Evolutionary conservation across 2,888 invertebrate species (phyloP).

Genomic region (Rhingia rostrata): DNA sequence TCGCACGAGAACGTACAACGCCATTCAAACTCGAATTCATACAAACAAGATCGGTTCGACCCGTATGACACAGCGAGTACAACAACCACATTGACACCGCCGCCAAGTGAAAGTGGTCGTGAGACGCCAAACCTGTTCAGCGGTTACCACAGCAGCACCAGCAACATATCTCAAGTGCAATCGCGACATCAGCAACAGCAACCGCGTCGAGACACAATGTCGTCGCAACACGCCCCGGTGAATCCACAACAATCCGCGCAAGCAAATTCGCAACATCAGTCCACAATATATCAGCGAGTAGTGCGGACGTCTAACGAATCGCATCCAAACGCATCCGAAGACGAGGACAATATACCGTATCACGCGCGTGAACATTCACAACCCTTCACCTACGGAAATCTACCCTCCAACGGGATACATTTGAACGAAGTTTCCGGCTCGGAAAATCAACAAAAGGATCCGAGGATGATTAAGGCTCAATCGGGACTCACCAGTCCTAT

Average conservation of each 20-base stretch:
- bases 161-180: constrained; percentile 74
- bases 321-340: constrained; percentile 74
- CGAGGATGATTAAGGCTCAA: constrained; percentile 86
- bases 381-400: constrained; percentile 94
- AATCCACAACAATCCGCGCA: constrained; percentile 41
- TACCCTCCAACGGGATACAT: constrained; percentile 78
- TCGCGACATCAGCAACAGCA: constrained; percentile 62
- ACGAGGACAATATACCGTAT: constrained; percentile 89
- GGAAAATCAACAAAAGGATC: constrained; percentile 63
- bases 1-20: constrained; percentile 64
- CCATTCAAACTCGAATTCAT: constrained; percentile 63
- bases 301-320: constrained; percentile 82
- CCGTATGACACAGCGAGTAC: constrained; percentile 78
- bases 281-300: constrained; percentile 82
- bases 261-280: constrained; percentile 78
- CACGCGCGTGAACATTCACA: constrained; percentile 95
- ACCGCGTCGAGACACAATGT: constrained; percentile 50
- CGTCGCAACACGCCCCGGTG: constrained; percentile 63
- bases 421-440: constrained; percentile 82
- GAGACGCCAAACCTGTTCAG: constrained; percentile 75
- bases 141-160: constrained; percentile 66
- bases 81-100: constrained; percentile 77
- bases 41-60: constrained; percentile 75
- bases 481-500: constrained; percentile 92
- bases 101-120: constrained; percentile 77